Evolutionary conservation across 2,888 invertebrate genomes (phyloP).

Genomic region (Orthosia gothica): DNA sequence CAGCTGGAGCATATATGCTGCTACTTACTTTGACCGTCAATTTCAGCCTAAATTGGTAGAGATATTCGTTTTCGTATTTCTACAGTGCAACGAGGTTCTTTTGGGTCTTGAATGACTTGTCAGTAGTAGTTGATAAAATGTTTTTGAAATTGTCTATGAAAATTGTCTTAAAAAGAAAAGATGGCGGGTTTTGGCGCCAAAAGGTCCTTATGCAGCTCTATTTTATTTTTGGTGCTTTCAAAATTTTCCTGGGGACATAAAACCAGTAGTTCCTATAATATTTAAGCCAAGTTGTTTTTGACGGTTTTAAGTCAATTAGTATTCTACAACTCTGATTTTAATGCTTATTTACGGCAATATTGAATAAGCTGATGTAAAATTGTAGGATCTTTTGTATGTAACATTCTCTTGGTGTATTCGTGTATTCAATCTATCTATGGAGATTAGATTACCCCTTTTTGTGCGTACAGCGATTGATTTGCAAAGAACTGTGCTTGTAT

Average conservation of each 20-base stretch:
- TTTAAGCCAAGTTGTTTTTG: conserved; percentile 12
- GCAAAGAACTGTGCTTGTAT: background rate
- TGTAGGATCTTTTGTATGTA: conserved; percentile 39
- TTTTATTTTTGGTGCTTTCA: background rate
- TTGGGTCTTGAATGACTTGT: background rate
- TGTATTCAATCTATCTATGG: conserved; percentile 13
- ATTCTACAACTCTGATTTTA: conserved; percentile 12
- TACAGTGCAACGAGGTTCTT: background rate
- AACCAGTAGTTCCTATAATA: conserved; percentile 36
- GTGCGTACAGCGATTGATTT: conserved; percentile 42
- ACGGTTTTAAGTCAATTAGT: conserved; percentile 11
- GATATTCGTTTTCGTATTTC: background rate
- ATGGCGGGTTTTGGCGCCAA: background rate
- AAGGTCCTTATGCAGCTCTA: background rate
- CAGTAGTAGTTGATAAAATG: no score
- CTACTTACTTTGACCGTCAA: conserved; percentile 21
- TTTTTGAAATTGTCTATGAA: no score
- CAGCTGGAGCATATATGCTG: conserved; percentile 16
- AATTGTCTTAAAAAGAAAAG: background rate
- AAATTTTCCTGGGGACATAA: background rate
- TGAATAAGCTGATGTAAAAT: conserved; percentile 29
- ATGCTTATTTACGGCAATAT: conserved; percentile 29
- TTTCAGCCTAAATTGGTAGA: conserved; percentile 8
- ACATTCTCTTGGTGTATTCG: conserved; percentile 31
- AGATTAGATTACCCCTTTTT: background rate